Evolutionary conservation across 2,113 vertebrate genomes (phyloP).

Genomic region (Tenrec ecaudatus): DNA sequence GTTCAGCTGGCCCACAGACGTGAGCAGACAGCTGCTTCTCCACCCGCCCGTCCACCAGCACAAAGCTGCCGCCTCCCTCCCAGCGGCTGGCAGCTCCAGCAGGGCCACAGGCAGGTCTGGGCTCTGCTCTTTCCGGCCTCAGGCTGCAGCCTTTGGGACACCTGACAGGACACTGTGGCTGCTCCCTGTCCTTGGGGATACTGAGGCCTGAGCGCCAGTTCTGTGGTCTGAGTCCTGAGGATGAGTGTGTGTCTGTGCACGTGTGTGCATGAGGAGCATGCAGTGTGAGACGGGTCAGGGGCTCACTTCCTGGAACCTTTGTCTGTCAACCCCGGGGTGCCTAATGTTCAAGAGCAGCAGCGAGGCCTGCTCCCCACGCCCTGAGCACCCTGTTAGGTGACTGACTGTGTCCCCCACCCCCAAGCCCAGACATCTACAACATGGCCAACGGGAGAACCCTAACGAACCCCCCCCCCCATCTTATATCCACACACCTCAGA

Average conservation of each 20-base stretch:
- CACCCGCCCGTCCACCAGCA: neutral
- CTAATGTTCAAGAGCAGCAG: no score
- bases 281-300: neutral
- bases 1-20: neutral
- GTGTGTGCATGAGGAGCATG: no score
- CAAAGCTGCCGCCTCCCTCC: accelerated
- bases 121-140: neutral
- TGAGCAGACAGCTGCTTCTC: neutral
- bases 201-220: accelerated
- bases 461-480: neutral
- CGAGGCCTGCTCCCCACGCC: neutral
- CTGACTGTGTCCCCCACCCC: no score
- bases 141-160: neutral
- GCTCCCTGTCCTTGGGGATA: neutral
- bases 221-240: neutral
- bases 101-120: accelerated
- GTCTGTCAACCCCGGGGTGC: neutral
- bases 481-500: accelerated
- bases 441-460: neutral
- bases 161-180: neutral
- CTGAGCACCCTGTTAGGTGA: neutral
- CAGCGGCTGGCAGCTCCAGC: accelerated
- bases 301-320: no score
- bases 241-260: neutral
- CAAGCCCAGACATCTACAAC: neutral